A percentile compares a stretch with the other conserved stretches of the same genome.
Evolutionary conservation across 2,888 invertebrate genomes (phyloP).

Genomic region (Brachynemurus nebulosus): DNA sequence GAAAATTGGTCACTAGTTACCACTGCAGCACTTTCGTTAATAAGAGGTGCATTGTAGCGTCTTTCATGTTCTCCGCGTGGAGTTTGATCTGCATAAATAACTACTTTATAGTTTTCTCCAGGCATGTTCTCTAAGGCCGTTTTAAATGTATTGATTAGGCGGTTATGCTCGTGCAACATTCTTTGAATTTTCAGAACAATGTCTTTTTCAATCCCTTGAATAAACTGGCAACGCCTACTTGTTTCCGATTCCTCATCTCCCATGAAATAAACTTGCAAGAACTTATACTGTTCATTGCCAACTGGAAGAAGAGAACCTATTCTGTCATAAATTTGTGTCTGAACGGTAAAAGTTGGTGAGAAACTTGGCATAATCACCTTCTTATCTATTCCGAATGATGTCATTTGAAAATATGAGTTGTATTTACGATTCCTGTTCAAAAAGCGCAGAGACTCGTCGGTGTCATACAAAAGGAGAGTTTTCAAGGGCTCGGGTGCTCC

Average conservation of each 20-base stretch:
- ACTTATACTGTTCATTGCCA: slow-evolving; percentile 16
- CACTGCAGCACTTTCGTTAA: slow-evolving; percentile 22
- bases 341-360: slow-evolving; percentile 20
- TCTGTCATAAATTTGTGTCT: slow-evolving; percentile 23
- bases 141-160: slow-evolving; percentile 21
- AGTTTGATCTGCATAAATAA: slow-evolving; percentile 21
- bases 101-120: slow-evolving; percentile 20
- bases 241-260: slow-evolving; percentile 19
- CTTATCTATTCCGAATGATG: slow-evolving; percentile 15
- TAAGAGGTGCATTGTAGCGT: slow-evolving; percentile 20
- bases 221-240: slow-evolving; percentile 18
- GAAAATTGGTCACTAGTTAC: slow-evolving; percentile 18
- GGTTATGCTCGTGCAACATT: slow-evolving; percentile 21
- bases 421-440: slow-evolving; percentile 16
- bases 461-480: slow-evolving; percentile 13
- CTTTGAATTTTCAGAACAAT: slow-evolving; percentile 21
- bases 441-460: slow-evolving; percentile 16
- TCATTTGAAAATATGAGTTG: slow-evolving; percentile 17
- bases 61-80: slow-evolving; percentile 23
- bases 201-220: slow-evolving; percentile 19
- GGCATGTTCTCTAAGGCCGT: slow-evolving; percentile 21
- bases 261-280: slow-evolving; percentile 24
- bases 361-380: slow-evolving; percentile 18
- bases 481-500: slow-evolving; percentile 17
- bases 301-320: slow-evolving; percentile 21